Evolutionary conservation across 1,140 invertebrate species (phyloP), one percentile per base, ranked within the genome.

Genomic region (Caenorhabditis tropicalis): DNA sequence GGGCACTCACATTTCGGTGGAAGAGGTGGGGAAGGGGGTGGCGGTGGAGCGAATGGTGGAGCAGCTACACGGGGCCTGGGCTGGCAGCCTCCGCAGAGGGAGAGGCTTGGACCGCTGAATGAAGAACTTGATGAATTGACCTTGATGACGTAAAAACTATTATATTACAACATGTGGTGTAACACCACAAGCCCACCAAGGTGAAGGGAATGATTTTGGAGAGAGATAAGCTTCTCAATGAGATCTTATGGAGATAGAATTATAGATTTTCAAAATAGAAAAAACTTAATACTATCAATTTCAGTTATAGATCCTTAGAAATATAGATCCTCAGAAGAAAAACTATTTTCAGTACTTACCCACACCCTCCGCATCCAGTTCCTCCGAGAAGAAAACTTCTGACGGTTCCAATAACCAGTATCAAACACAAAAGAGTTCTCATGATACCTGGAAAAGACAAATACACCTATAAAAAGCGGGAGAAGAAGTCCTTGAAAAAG

Each of bases 31-130:
- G 60, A 70, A 36, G 60, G 60, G 2, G 60, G 60, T 19, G 60
- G 60, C 7, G 60, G 60, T 70, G 60, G 60, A 9, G 60, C 60
- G 19, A 70, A 70, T n/a, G 60, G 60, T n/a, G 60, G 60, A 70
- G 60, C 60, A 4, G 60, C 60, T 15, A 70, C 60, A n/a, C 60
- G 53, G 7, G 53, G 53, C 7, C 53, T 21, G 10, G 53, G 60
- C 19, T 16, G 31, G n/a, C 60, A 70, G 6, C 60, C 60, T 4
- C 60, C 60, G 33, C 60, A 70, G 31, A 70, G 60, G 15, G 60
- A 70, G 9, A 70, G 29, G 19, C 12, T 27, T n/a, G 60, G 60
- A 12, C 60, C 60, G 36, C 60, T 70, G 31, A n/a, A 51, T 16
- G 21, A 51, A 21, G 19, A 51, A 16, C 49, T 51, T 51, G 49